These are phyloP conservation scores for Spodoptera picta DNA, from an alignment of 2,888 invertebrate genomes.

Conservation along the genomic window DNA sequence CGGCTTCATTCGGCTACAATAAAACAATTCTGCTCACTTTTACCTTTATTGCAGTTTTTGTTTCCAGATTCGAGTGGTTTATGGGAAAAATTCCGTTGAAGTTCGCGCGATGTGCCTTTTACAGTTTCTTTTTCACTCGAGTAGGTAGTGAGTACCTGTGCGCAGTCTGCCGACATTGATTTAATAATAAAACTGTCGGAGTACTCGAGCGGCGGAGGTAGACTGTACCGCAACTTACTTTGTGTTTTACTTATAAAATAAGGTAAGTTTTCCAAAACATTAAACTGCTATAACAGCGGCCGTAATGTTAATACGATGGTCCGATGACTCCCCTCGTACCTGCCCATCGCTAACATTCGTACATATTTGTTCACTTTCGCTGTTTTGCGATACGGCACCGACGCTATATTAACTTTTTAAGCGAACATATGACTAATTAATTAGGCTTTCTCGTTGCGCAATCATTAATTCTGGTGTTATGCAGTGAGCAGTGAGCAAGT, in stretches of 20 bases:
- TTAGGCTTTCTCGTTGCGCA: slow-evolving; percentile 57
- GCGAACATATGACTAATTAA: slow-evolving; percentile 56
- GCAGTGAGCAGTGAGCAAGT: slow-evolving; percentile 12
- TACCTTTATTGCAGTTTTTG: slow-evolving; percentile 30
- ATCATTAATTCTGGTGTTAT: slow-evolving; percentile 39
- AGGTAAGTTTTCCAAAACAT: slow-evolving; percentile 45
- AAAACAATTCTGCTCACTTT: slow-evolving; percentile 29
- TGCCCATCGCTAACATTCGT: slow-evolving; percentile 34
- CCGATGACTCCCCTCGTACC: slow-evolving; percentile 31
- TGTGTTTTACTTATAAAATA: slow-evolving; percentile 18
- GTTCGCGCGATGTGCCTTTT: slow-evolving; percentile 9
- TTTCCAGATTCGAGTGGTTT: slow-evolving; percentile 26
- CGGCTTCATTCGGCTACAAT: slow-evolving; percentile 1
- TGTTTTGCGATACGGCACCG: slow-evolving; percentile 46
- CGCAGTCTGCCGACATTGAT: background rate
- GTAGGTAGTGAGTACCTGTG: too few species aligned
- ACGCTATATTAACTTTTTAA: slow-evolving; percentile 42
- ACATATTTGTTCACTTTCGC: slow-evolving; percentile 55
- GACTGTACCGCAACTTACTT: slow-evolving; percentile 7
- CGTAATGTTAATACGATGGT: slow-evolving; percentile 26
- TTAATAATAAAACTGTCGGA: slow-evolving; percentile 3
- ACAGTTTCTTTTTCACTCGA: slow-evolving; percentile 13
- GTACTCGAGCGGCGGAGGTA: background rate
- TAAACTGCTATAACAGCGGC: slow-evolving; percentile 20
- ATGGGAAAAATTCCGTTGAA: slow-evolving; percentile 37